These are phyloP conservation scores for Fukomys damarensis DNA, from an alignment of 2,113 vertebrate genomes.

Conservation along the genomic window DNA sequence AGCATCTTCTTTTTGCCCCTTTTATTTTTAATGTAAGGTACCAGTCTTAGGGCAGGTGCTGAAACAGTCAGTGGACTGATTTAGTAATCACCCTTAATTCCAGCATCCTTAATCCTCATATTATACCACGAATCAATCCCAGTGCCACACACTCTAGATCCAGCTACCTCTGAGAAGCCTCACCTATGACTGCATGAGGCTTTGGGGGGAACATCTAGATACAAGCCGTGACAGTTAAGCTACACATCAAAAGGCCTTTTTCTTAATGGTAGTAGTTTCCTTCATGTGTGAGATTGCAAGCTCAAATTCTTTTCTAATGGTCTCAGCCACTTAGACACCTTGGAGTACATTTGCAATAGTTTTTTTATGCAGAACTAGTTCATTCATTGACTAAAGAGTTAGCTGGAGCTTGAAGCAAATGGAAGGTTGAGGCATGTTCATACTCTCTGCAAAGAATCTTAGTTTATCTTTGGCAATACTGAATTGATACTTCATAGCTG, in stretches of 20 bases:
- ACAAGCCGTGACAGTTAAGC: neutral
- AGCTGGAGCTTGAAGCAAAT: neutral
- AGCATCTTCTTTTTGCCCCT: neutral
- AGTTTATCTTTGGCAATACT: neutral
- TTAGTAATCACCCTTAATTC: neutral
- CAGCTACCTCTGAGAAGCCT: neutral
- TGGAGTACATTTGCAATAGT: neutral
- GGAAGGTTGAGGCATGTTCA: neutral
- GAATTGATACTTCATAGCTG: neutral
- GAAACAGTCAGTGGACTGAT: neutral
- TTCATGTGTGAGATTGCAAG: neutral
- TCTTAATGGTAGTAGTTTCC: neutral
- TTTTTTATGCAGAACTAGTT: neutral
- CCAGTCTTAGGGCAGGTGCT: neutral
- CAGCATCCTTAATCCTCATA: neutral
- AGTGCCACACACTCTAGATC: neutral
- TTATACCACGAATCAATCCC: neutral
- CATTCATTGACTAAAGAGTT: neutral
- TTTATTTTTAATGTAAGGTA: neutral
- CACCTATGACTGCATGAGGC: neutral
- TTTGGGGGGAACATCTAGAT: neutral
- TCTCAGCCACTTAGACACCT: neutral
- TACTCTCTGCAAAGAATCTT: conserved; percentile 21
- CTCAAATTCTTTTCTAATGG: neutral
- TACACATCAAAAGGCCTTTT: conserved; percentile 19